These are phyloP conservation scores for Ischnus inquisitorius DNA, from an alignment of 2,888 invertebrate genomes.

Conservation along the genomic window DNA sequence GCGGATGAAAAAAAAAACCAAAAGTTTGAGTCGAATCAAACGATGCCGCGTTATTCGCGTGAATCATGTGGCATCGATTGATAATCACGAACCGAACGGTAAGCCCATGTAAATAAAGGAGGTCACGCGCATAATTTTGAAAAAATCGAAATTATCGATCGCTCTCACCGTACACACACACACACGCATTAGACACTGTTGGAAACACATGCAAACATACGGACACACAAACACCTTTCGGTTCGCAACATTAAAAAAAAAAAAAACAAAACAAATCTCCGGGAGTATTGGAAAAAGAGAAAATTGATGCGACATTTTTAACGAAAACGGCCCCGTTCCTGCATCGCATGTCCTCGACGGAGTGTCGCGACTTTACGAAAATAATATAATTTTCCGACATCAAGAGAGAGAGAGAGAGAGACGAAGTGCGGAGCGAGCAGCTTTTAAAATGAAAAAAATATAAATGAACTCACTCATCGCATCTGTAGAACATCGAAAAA, in stretches of 20 bases:
- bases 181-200: conserved; percentile 41
- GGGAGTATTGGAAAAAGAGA: conserved; percentile 41
- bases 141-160: conserved; percentile 55
- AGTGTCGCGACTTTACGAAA: conserved; percentile 29
- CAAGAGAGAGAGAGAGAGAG: conserved; percentile 18
- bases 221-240: conserved; percentile 13
- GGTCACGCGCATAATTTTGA: conserved; percentile 64
- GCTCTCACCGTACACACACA: conserved; percentile 32
- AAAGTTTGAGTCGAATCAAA: conserved; percentile 44
- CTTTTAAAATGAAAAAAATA: conserved; percentile 10
- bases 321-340: conserved; percentile 41
- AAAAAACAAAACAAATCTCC: conserved; percentile 1
- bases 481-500: conserved; percentile 67
- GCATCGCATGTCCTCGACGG: conserved; percentile 39
- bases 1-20: background rate
- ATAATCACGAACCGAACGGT: conserved; percentile 60
- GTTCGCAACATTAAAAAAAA: conserved; percentile 47
- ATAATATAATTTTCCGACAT: conserved; percentile 8
- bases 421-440: too few relatives aligned
- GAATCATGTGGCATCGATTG: conserved; percentile 49
- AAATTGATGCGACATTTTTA: conserved; percentile 24
- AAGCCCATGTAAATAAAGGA: conserved; percentile 64
- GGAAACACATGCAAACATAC: conserved; percentile 7
- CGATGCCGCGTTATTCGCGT: conserved; percentile 28
- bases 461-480: conserved; percentile 46